Conservation (phyloP, 1,140 invertebrate species). For the Apocrypta bakeri region DNA sequence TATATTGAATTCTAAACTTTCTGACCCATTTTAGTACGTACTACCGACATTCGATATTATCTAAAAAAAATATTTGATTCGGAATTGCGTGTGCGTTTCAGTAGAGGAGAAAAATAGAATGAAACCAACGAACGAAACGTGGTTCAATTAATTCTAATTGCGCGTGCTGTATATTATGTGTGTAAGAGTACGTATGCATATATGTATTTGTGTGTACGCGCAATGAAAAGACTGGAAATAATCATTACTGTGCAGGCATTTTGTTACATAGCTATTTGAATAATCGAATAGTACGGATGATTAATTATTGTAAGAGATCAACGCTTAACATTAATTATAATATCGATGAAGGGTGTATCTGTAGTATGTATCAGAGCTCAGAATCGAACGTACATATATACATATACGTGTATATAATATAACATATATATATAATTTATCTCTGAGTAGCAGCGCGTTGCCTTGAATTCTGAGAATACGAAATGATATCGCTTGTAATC, state of each 20-base stretch:
- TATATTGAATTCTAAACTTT: conserved; percentile 8
- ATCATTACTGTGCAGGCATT: not conserved
- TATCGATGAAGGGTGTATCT: conserved; percentile 6
- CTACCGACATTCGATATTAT: conserved; percentile 22
- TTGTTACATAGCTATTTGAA: not conserved
- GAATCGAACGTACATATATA: conserved; percentile 17
- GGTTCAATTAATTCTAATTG: not conserved
- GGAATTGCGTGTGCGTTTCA: not conserved
- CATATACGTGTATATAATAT: too few species aligned
- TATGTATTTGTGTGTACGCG: not conserved
- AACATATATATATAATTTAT: conserved; percentile 6
- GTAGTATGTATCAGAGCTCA: conserved; percentile 3
- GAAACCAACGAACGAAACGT: not conserved
- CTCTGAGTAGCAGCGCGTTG: not conserved
- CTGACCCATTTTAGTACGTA: conserved; percentile 30
- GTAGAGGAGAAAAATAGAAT: not conserved
- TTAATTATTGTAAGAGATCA: not conserved
- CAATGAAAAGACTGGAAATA: not conserved
- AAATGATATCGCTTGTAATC: conserved; percentile 70
- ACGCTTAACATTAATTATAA: not conserved
- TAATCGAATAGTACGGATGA: not conserved
- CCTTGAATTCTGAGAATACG: conserved; percentile 64
- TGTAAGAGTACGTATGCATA: not conserved
- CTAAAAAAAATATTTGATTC: conserved; percentile 27
- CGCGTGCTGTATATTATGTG: not conserved